Evolutionary conservation across 2,113 vertebrate species (phyloP).

Genomic region (Buteo buteo): DNA sequence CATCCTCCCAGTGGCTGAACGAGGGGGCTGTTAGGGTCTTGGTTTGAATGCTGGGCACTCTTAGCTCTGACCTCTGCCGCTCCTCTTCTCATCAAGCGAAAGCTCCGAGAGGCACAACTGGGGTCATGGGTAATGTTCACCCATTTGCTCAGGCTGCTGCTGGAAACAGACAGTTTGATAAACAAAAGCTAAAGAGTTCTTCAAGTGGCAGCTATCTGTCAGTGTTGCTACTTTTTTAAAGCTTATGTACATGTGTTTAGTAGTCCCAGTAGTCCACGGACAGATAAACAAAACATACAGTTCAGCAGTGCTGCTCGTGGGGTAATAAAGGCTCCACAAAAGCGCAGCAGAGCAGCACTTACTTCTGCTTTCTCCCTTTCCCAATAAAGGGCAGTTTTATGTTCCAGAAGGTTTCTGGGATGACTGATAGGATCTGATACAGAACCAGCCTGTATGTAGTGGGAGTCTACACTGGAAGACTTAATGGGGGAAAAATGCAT

Average conservation of each 20-base stretch:
- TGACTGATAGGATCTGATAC: not conserved
- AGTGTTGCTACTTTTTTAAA: not conserved
- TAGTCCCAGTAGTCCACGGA: not conserved
- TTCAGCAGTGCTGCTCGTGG: not conserved
- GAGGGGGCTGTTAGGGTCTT: not conserved
- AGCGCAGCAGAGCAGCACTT: not conserved
- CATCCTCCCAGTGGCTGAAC: not conserved
- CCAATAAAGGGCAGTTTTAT: not conserved
- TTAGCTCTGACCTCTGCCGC: not conserved
- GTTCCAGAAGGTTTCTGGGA: not conserved
- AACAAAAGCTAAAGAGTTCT: not conserved
- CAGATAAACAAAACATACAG: not conserved
- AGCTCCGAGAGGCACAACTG: accelerated
- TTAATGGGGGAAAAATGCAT: not conserved
- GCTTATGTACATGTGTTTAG: not conserved
- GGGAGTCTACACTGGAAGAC: not conserved
- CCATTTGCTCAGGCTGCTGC: not conserved
- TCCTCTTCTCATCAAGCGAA: not conserved
- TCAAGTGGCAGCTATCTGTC: not conserved
- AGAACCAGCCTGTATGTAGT: not conserved
- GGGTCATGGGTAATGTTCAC: not conserved
- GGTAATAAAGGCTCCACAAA: not conserved
- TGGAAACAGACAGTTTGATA: not conserved
- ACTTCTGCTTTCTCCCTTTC: not conserved
- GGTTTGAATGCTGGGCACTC: not conserved